A percentile compares a stretch with the other conserved stretches of the same genome.
Evolutionary conservation across 2,888 invertebrate species (phyloP).

Genomic region (Latheticus oryzae): DNA sequence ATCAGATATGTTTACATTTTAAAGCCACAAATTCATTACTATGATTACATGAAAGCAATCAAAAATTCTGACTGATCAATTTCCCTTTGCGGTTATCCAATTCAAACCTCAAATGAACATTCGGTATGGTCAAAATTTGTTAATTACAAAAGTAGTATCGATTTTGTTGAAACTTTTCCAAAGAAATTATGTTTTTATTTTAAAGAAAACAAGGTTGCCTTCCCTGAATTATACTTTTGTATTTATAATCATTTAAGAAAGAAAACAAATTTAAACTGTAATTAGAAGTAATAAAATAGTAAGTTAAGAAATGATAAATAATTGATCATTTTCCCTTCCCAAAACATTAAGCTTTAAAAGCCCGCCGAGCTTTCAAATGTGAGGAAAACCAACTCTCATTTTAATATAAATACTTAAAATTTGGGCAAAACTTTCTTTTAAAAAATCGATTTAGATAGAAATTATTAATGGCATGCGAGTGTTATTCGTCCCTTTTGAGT

Average conservation of each 20-base stretch:
- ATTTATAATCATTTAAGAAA: no score
- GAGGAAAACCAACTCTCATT: constrained; percentile 19
- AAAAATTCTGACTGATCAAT: no score
- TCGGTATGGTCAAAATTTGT: no score
- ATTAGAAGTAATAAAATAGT: constrained; percentile 10
- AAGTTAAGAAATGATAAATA: constrained; percentile 12
- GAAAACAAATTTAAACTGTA: no score
- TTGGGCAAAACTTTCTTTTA: constrained; percentile 23
- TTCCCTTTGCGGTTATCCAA: no score
- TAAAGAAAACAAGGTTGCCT: no score
- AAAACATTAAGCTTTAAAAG: constrained; percentile 21
- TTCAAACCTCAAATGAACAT: no score
- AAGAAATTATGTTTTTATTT: no score
- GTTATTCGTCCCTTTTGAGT: constrained; percentile 28
- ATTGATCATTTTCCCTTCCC: constrained; percentile 12
- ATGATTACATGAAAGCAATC: no score
- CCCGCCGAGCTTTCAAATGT: constrained; percentile 20
- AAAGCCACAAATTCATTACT: constrained; percentile 20
- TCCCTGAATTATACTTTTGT: no score
- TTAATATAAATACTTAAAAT: constrained; percentile 24
- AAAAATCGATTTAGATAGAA: constrained; percentile 27
- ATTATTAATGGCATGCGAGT: constrained; percentile 37
- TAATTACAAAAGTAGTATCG: no score
- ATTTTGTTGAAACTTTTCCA: no score
- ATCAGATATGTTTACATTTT: constrained; percentile 6